These are phyloP conservation scores for Maconellicoccus hirsutus DNA, from an alignment of 1,140 invertebrate genomes.

Conservation along the genomic window DNA sequence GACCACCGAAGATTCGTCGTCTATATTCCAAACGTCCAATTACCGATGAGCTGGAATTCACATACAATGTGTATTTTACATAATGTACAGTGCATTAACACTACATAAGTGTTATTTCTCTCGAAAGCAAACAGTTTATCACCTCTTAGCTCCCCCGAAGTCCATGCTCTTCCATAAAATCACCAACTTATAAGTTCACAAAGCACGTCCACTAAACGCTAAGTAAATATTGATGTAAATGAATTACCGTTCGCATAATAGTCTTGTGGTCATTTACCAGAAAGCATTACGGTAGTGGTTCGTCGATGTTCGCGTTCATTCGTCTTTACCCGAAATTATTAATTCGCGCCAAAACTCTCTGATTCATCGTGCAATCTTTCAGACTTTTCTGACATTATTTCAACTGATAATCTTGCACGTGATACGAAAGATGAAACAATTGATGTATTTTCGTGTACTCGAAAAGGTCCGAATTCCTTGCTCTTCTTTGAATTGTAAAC, in stretches of 20 bases:
- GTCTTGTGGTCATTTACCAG: conserved; percentile 15
- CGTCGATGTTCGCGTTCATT: too few species aligned
- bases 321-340: too few species aligned
- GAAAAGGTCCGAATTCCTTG: too few species aligned
- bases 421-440: too few species aligned
- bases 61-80: conserved; percentile 5
- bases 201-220: conserved; percentile 21
- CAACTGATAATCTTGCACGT: too few species aligned
- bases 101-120: conserved; percentile 9
- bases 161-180: neutral
- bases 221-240: conserved; percentile 23
- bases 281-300: conserved; percentile 16
- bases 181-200: neutral
- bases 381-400: too few species aligned
- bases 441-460: too few species aligned
- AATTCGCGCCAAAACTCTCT: too few species aligned
- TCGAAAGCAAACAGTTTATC: neutral
- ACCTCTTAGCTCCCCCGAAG: neutral
- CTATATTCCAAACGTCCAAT: neutral
- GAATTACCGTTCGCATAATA: conserved; percentile 20
- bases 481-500: too few species aligned
- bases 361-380: too few species aligned
- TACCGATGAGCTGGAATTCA: neutral
- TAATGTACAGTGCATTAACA: conserved; percentile 15
- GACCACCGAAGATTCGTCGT: too few species aligned